Base-by-base conservation (phyloP, 2,888 invertebrate species). In the Polyommatus icarus region DNA sequence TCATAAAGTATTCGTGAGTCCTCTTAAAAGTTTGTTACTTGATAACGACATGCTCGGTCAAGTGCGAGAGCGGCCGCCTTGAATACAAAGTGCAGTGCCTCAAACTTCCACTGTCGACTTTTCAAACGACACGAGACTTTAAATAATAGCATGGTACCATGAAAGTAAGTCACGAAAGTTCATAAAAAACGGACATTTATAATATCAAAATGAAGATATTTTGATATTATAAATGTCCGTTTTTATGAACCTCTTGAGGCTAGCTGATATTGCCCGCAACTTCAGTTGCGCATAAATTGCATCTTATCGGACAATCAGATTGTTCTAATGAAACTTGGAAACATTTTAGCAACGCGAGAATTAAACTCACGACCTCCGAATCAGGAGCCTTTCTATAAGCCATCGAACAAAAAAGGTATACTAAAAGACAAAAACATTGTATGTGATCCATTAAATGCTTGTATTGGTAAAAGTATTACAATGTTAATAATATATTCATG, bases 1-100 rank as follows among this genome's bases (percentile, higher is more conserved):
- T 2, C 32, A 32, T 24, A 24, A 24, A 24, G 24, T 24, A 73
- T 73, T 40, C 24, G 67, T 5, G 46, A 50, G 15, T 6, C 50
- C 73, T 73, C 73, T 73, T 73, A 40, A 73, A 73, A 73, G 20
- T 73, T 72, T 73, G 46, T 46, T 20, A 20, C 40, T 36, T 46
- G 46, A 46, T 73, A 73, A 73, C 73, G 73, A 46, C 40, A 40
- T 24, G 73, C 73, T 20, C 73, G 73, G 40, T 73, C 73, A 73
- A 73, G 73, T 73, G 73, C 20, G 73, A 46, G 20, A 72, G 73
- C 24, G 24, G 73, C 20, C 2, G 46, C 46, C 46, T 73, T 73
- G 73, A 73, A 73, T 73, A 73, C 50, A 73, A 46, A 73, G 50
- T 73, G 73, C 46, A 24, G 24, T 50, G 46, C 73, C 50, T 40